A percentile compares a stretch with the other conserved stretches of the same genome.
Conservation (phyloP, 2,113 vertebrate genomes). For the Apodemus speciosus region DNA sequence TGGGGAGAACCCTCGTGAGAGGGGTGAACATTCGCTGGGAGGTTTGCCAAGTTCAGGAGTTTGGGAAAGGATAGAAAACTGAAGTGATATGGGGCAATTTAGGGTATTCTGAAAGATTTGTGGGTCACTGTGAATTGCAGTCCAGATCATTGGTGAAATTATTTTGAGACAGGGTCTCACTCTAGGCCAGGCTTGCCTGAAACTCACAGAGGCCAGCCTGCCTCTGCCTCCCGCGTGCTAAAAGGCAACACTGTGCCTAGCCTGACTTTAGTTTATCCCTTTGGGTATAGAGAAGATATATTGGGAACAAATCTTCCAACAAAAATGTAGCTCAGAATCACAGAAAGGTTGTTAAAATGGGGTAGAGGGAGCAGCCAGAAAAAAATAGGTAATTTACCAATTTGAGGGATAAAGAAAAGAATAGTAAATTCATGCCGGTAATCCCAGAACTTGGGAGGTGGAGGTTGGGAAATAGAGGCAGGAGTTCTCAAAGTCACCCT, state of each 20-base stretch:
- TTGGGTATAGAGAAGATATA: slow-evolving; percentile 12
- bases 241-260: neutral
- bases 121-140: slow-evolving; percentile 54
- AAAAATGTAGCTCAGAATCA: slow-evolving; percentile 33
- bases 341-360: slow-evolving; percentile 20
- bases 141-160: slow-evolving; percentile 37
- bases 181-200: neutral
- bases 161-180: slow-evolving; percentile 46
- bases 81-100: slow-evolving; percentile 17
- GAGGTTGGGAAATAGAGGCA: neutral
- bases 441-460: neutral
- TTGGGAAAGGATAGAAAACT: slow-evolving; percentile 43
- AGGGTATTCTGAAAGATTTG: slow-evolving; percentile 46
- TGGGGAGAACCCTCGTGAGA: slow-evolving; percentile 1
- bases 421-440: neutral
- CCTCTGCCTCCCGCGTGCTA: neutral
- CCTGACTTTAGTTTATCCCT: neutral
- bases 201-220: neutral
- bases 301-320: slow-evolving; percentile 36
- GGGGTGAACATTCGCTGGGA: neutral
- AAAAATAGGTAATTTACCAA: slow-evolving; percentile 28
- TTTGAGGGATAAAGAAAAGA: slow-evolving; percentile 21
- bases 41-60: slow-evolving; percentile 40
- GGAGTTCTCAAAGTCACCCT: neutral
- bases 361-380: neutral